Evolutionary conservation across 2,888 invertebrate genomes (phyloP).

Genomic region (Amiota communis): DNA sequence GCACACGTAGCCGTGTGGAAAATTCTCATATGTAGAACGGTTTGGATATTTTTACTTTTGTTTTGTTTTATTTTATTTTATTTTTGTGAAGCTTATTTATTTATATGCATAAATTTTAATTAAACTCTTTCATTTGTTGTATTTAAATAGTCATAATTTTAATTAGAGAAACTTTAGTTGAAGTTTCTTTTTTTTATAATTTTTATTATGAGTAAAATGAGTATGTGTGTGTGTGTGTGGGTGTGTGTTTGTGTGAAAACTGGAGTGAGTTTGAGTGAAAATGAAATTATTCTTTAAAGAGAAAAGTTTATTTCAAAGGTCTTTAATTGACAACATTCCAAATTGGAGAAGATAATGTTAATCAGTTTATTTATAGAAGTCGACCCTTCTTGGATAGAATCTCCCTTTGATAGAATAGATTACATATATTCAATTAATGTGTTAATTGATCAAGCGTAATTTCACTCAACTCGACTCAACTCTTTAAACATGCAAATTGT

Average conservation of each 20-base stretch:
- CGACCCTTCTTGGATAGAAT: no score
- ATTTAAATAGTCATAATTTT: conserved; percentile 53
- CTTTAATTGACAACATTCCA: no score
- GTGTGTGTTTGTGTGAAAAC: neutral
- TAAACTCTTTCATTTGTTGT: conserved; percentile 59
- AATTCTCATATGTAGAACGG: conserved; percentile 15
- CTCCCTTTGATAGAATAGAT: no score
- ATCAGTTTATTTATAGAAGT: no score
- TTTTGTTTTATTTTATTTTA: neutral
- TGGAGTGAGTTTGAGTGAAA: neutral
- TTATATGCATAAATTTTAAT: conserved; percentile 57
- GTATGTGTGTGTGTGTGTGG: conserved; percentile 10
- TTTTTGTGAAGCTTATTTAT: conserved; percentile 31
- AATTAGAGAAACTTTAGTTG: conserved; percentile 49
- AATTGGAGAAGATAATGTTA: no score
- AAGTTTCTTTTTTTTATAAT: neutral
- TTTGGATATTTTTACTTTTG: no score
- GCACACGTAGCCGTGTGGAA: conserved; percentile 13
- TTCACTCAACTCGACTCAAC: neutral
- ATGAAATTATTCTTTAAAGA: no score
- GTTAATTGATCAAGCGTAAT: neutral
- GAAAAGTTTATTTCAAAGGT: no score
- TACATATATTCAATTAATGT: conserved; percentile 44
- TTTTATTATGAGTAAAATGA: neutral
- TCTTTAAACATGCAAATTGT: neutral